phyloP scores from a whole-genome alignment of 2,888 invertebrate genomes.

The Endotricha flammealis region DNA sequence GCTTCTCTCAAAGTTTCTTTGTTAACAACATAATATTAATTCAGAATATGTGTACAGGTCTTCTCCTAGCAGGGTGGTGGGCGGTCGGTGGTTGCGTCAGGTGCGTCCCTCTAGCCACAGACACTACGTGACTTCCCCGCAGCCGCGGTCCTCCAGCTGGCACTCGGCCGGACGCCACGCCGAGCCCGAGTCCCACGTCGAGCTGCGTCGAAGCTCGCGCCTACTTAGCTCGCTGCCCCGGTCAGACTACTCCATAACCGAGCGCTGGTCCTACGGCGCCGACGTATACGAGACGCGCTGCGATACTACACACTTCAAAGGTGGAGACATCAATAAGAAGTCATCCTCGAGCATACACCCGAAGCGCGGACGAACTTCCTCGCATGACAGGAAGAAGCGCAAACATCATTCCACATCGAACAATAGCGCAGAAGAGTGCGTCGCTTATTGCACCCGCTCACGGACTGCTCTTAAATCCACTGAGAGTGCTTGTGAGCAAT shows the following conservation, averaged over 20 bases:
- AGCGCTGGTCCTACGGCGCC: constrained; percentile 78
- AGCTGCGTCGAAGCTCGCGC: constrained; percentile 69
- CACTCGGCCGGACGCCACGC: constrained; percentile 44
- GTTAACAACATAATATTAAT: too few species aligned
- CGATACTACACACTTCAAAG: constrained; percentile 51
- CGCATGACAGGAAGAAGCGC: constrained; percentile 66
- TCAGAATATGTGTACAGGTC: constrained; percentile 58
- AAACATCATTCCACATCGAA: constrained; percentile 43
- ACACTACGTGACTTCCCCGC: constrained; percentile 62
- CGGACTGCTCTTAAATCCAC: constrained; percentile 66
- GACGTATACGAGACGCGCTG: constrained; percentile 74
- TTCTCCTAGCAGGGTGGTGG: constrained; percentile 79
- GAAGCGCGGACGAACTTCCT: constrained; percentile 58
- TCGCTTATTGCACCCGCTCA: constrained; percentile 70
- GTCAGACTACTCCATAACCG: constrained; percentile 76
- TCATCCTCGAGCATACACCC: constrained; percentile 35
- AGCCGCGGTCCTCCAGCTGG: constrained; percentile 55
- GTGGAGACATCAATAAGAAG: constrained; percentile 54
- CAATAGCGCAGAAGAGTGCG: constrained; percentile 56
- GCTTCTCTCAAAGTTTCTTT: too few species aligned
- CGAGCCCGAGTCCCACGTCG: constrained; percentile 60
- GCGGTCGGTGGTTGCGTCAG: constrained; percentile 75
- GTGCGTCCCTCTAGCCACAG: constrained; percentile 65
- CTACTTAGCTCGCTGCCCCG: constrained; percentile 67
- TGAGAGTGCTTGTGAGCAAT: constrained; percentile 64